Base-by-base conservation (phyloP, 1,140 invertebrate genomes). In the Aricia agestis region DNA sequence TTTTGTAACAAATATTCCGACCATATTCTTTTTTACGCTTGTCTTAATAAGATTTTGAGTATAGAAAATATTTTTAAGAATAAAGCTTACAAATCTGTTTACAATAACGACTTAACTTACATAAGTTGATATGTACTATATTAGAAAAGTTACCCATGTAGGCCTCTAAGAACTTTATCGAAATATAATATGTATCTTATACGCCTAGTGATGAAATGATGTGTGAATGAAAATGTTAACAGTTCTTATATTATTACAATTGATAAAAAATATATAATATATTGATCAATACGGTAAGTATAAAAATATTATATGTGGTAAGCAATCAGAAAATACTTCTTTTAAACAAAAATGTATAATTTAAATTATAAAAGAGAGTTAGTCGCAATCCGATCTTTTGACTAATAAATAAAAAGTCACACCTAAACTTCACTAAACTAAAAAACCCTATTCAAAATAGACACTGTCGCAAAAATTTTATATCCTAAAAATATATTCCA, bases 41-140 rank as follows among this genome's bases (percentile, higher is more conserved):
- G 19, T 19, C 17, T 18, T 9, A 61, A 63, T 63, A 11, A 7
- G 59, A 63, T 63, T 19, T 63, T 25, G 59, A 63, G 59, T 63
- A 11, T 63, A 63, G 59, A 63, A 63, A 63, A 63, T 63, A 63
- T 63, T 63, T 63, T 63, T 63, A 63, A 25, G 18, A 63, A 19
- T 63, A 10, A 63, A 25, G 17, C 59, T 63, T 63, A 63, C 59
- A 63, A 19, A 18, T 19, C 19, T 25, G 59, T 63, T 63, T 63
- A 63, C 19, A 52, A 63, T 19, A 63, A 63, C 19, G 2, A 63
- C 59, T 18, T 63, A 63, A 63, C 18, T 63, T 19, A 63, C 59
- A 63, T 63, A 63, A 63, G 11, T 63, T 63, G 59, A 63, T 63
- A 63, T 63, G 59, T 63, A 63, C 10, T 19, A 63, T 19, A 19